phyloP scores from a whole-genome alignment of 2,797 vertebrate species.

The Cynodonichthys magdalenae region DNA sequence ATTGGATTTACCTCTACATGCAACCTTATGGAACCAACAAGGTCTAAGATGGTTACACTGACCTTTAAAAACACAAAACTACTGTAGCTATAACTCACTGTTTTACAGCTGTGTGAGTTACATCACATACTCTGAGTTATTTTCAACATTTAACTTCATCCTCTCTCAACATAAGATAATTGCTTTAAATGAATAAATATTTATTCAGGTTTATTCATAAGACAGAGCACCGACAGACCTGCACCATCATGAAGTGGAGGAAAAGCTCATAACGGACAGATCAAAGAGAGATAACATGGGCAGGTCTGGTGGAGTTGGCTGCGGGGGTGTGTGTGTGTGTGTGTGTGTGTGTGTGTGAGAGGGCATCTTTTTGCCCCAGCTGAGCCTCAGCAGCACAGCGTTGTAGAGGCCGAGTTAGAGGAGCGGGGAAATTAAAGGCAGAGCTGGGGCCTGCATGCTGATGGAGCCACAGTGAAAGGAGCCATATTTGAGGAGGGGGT shows the following conservation, averaged over 20 bases:
- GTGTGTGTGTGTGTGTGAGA: constrained; percentile 64
- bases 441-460: constrained; percentile 85
- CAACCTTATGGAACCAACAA: no score
- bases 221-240: neutral
- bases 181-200: neutral
- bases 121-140: no score
- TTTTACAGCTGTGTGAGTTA: no score
- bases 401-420: constrained; percentile 84
- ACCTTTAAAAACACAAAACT: no score
- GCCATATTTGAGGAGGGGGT: constrained; percentile 38
- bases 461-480: constrained; percentile 88
- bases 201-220: neutral
- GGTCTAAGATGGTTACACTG: no score
- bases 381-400: constrained; percentile 82
- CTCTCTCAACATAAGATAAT: neutral
- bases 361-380: constrained; percentile 89
- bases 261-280: constrained; percentile 31
- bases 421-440: constrained; percentile 89
- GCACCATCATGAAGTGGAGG: neutral
- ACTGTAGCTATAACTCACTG: no score
- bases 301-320: constrained; percentile 43
- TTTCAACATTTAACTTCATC: no score
- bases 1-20: no score
- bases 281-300: constrained; percentile 49
- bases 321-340: constrained; percentile 54